Conservation (phyloP, 2,113 vertebrate genomes). For the Corapipo altera region DNA sequence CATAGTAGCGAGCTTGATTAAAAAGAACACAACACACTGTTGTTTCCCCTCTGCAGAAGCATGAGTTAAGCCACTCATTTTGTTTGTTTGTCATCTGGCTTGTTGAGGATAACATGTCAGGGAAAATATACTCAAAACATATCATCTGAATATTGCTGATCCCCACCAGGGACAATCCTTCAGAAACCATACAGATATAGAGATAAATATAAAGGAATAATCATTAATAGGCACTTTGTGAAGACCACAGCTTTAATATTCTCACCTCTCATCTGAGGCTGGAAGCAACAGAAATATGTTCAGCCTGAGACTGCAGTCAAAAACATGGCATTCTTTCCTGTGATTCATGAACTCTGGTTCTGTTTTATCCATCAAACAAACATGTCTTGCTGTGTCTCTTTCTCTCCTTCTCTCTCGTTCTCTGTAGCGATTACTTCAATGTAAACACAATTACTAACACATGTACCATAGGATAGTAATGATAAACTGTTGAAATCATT, state of each 20-base stretch:
- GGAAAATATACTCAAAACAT: slow-evolving; percentile 55
- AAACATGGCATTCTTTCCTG: slow-evolving; percentile 32
- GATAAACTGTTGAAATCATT: slow-evolving; percentile 35
- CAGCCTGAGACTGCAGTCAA: slow-evolving; percentile 49
- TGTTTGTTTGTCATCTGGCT: slow-evolving; percentile 67
- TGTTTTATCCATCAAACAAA: slow-evolving; percentile 33
- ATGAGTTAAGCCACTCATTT: slow-evolving; percentile 75
- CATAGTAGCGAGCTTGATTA: slow-evolving; percentile 73
- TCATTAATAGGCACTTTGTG: slow-evolving; percentile 54
- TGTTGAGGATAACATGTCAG: slow-evolving; percentile 63
- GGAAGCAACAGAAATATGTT: slow-evolving; percentile 16
- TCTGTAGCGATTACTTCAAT: slow-evolving; percentile 17
- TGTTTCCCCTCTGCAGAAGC: slow-evolving; percentile 71
- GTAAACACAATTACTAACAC: slow-evolving; percentile 39
- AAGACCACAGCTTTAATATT: slow-evolving; percentile 73
- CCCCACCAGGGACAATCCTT: slow-evolving; percentile 56
- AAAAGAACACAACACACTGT: slow-evolving; percentile 66
- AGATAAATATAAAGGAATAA: slow-evolving; percentile 18
- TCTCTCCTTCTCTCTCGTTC: background rate
- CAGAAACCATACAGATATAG: slow-evolving; percentile 46
- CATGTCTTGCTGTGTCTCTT: background rate
- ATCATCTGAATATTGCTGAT: slow-evolving; percentile 57
- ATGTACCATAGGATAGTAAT: slow-evolving; percentile 16
- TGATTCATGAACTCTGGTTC: slow-evolving; percentile 52
- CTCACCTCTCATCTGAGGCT: slow-evolving; percentile 34